Conservation (phyloP, 1,140 invertebrate species). For the Trichonephila inaurata region DNA sequence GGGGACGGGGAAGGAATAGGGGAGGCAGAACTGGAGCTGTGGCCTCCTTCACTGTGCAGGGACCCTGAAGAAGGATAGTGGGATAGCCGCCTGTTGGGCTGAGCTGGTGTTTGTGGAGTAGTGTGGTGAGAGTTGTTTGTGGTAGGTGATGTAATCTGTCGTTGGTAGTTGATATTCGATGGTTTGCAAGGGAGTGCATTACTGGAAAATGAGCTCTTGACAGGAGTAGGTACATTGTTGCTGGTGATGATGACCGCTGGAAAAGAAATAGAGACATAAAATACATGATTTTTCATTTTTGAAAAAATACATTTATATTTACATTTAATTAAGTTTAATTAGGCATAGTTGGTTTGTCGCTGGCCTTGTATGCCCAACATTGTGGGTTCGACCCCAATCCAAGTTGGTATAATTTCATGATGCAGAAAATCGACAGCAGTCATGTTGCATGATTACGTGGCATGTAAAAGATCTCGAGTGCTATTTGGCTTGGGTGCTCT, state of each 20-base stretch:
- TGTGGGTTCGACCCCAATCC: no score
- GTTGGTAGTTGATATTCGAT: conserved; percentile 64
- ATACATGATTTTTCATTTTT: no score
- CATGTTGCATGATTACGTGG: no score
- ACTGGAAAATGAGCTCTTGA: conserved; percentile 47
- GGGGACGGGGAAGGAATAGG: conserved; percentile 91
- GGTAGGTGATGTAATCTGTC: conserved; percentile 66
- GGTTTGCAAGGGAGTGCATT: conserved; percentile 59
- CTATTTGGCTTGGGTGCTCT: no score
- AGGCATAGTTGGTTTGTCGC: no score
- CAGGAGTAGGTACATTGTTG: conserved; percentile 67
- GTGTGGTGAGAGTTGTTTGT: conserved; percentile 67
- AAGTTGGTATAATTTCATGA: no score
- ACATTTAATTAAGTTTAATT: no score
- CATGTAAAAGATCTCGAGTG: no score
- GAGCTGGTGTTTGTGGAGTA: conserved; percentile 37
- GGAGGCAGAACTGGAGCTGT: conserved; percentile 90
- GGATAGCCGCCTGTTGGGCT: conserved; percentile 83
- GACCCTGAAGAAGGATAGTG: conserved; percentile 93
- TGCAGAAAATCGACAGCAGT: no score
- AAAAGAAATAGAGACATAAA: not conserved
- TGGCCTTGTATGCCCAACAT: no score
- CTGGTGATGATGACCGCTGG: conserved; percentile 75
- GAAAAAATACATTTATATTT: no score
- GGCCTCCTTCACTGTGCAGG: conserved; percentile 90